Percentiles rank a stretch among this genome's conserved stretches.
Evolutionary conservation across 53 echinoderm and acorn worm genomes (phyloP).

Genomic region (Hippasteria phrygiana): DNA sequence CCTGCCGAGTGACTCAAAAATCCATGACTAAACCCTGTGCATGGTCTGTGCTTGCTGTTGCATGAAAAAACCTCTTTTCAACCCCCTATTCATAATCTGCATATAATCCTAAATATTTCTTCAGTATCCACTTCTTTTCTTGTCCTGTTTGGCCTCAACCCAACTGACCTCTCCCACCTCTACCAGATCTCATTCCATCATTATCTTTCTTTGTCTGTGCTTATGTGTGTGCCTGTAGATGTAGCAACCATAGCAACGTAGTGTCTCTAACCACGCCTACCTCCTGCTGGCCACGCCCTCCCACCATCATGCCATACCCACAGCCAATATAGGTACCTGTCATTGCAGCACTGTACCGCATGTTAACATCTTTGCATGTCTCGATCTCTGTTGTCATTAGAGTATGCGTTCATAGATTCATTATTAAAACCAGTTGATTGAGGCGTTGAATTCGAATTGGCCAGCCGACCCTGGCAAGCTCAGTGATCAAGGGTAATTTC

Average conservation of each 20-base stretch:
- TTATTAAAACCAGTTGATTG: too few species aligned
- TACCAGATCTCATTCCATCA: background rate
- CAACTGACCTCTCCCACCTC: background rate
- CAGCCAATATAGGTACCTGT: constrained; percentile 28
- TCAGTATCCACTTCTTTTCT: background rate
- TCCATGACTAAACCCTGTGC: too few species aligned
- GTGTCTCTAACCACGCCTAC: constrained; percentile 32
- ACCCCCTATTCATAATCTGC: too few species aligned
- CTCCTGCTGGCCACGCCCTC: constrained; percentile 1
- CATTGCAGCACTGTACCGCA: constrained; percentile 8
- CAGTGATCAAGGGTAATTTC: too few species aligned
- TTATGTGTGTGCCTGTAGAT: constrained; percentile 55
- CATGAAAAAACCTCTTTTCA: too few species aligned
- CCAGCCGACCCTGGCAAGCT: too few species aligned
- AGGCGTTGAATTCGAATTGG: too few species aligned
- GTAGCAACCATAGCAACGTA: constrained; percentile 11
- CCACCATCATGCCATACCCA: background rate
- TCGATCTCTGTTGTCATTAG: background rate
- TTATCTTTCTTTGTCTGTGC: background rate
- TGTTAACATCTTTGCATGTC: too few species aligned
- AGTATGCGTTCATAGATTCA: too few species aligned
- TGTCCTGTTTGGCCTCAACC: background rate
- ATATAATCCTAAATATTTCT: too few species aligned
- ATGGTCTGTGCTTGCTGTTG: too few species aligned
- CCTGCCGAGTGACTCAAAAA: too few species aligned